Base-by-base conservation (phyloP, 2,797 vertebrate genomes). In the Phoeniculus purpureus region DNA sequence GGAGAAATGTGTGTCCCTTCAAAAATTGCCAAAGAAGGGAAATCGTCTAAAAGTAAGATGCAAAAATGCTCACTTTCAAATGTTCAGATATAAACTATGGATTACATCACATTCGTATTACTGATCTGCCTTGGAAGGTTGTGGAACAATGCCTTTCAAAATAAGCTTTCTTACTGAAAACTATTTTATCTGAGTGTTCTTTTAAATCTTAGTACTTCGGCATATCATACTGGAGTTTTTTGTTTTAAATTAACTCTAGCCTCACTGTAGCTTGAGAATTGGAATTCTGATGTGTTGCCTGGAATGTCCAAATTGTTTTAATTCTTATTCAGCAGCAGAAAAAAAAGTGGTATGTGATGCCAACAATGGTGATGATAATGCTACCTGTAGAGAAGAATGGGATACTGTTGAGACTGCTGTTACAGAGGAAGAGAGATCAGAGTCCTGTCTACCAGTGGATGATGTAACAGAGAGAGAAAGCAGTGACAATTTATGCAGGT, bases 11-110 rank as follows among this genome's bases (percentile, higher is more conserved):
- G 43, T 79, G 29, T 70, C 82, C 61, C 65, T 25, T 68, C 93
- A 87, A 77, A 84, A 48, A 65, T 10, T 55, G 56, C 71, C 64
- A 93, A 92, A 70, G 94, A 92, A 87, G 92, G 61, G 18, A 94
- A 92, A 64, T 62, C 67, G 8, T 88, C n/a, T 26, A 82, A 96
- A 94, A 91, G 97, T 98, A 96, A 97, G 97, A 88, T 34, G n/a
- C 51, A 68, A 87, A 94, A 89, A 54, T 22, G 9, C 22, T 92
- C 19, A 37, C 29, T 52, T 81, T 54, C 15, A 59, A 47, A 32
- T 9, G 1, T 55, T 77, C 20, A 80, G 7, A 43, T 74, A 8
- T 3, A 9, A 37, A 37, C 37, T 37, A 37, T 37, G 37, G 37
- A 37, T 37, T 37, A 37, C 37, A 37, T 37, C 37, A 37, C 37